phyloP scores from a whole-genome alignment of 2,888 invertebrate genomes.

The Chrysolina americana region DNA sequence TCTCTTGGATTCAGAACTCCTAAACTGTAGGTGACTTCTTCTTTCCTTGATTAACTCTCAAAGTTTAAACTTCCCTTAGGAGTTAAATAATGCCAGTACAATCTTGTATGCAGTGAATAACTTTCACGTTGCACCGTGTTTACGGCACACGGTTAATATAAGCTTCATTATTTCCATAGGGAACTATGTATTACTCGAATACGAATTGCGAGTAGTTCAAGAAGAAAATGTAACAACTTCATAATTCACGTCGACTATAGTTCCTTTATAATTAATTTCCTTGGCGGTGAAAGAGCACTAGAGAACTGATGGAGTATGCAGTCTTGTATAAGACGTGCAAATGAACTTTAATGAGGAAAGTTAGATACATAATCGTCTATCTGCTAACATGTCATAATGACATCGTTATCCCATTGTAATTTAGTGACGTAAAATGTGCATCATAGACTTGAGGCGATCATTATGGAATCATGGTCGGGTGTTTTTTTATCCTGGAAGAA shows the following conservation, averaged over 20 bases:
- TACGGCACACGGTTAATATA: conserved; percentile 23
- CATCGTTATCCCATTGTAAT: too few species aligned
- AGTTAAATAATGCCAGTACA: background rate
- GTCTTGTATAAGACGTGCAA: background rate
- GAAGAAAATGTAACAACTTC: conserved; percentile 37
- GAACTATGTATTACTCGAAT: conserved; percentile 31
- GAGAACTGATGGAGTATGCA: conserved; percentile 8
- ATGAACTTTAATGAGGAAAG: background rate
- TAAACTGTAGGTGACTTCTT: background rate
- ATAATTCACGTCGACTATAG: conserved; percentile 25
- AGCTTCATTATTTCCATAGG: conserved; percentile 38
- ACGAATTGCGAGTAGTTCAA: conserved; percentile 37
- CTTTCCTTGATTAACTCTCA: conserved; percentile 1
- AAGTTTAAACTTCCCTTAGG: conserved; percentile 8
- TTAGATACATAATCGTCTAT: background rate
- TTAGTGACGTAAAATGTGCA: background rate
- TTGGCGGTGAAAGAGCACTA: background rate
- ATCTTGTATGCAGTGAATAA: conserved; percentile 13
- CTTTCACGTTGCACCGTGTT: conserved; percentile 5
- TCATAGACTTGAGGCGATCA: too few species aligned
- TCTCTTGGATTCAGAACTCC: background rate
- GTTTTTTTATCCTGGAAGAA: too few species aligned
- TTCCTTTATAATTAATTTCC: background rate
- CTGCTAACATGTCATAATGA: background rate
- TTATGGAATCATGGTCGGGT: too few species aligned